Percentiles rank a stretch among this genome's conserved stretches.
These are phyloP conservation scores for Hecatera dysodea DNA, from an alignment of 2,888 invertebrate genomes.

Conservation along the genomic window DNA sequence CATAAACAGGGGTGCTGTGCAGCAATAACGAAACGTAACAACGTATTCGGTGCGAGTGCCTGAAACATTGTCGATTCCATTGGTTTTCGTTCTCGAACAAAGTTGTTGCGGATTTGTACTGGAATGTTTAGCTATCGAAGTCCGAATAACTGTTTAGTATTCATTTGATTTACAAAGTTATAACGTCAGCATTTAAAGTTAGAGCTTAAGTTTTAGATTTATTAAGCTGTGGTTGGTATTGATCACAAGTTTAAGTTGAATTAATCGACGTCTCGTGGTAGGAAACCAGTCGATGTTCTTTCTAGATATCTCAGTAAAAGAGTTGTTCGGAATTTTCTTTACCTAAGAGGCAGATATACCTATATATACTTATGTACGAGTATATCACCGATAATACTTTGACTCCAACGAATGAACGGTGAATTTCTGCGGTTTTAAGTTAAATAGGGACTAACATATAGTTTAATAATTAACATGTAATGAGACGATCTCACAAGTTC, in stretches of 20 bases:
- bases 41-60: slow-evolving; percentile 68
- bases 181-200: slow-evolving; percentile 41
- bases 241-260: slow-evolving; percentile 29
- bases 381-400: background rate
- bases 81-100: slow-evolving; percentile 52
- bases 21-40: slow-evolving; percentile 74
- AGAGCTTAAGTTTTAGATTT: slow-evolving; percentile 50
- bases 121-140: slow-evolving; percentile 42
- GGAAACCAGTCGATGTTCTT: background rate
- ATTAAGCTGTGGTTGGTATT: slow-evolving; percentile 29
- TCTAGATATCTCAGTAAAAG: background rate
- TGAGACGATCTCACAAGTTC: slow-evolving; percentile 13
- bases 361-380: background rate
- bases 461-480: slow-evolving; percentile 23
- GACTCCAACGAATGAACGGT: background rate
- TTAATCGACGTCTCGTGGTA: slow-evolving; percentile 6
- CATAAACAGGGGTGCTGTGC: slow-evolving; percentile 78
- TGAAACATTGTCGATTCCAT: slow-evolving; percentile 64
- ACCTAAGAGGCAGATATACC: too few species aligned
- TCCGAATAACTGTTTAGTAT: slow-evolving; percentile 48
- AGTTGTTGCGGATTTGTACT: slow-evolving; percentile 45
- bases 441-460: background rate
- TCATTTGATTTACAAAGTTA: slow-evolving; percentile 54
- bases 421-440: slow-evolving; percentile 8
- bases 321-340: background rate